Conservation (phyloP, 2,888 invertebrate species). For the Pycnomerus fuliginosus region DNA sequence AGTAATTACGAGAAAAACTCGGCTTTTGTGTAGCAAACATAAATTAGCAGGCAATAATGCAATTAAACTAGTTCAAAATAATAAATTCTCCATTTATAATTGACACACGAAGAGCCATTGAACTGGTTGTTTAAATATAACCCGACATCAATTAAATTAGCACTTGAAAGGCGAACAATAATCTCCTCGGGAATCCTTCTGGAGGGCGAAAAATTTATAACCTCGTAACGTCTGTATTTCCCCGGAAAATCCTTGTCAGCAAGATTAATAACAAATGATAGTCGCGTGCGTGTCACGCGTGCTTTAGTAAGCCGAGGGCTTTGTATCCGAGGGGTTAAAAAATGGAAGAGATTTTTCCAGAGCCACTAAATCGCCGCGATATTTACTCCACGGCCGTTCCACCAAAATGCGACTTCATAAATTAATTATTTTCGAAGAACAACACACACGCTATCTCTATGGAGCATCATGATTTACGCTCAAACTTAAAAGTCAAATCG, state of each 20-base stretch:
- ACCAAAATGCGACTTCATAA: too few relatives aligned
- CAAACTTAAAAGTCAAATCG: slow-evolving; percentile 7
- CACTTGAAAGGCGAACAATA: slow-evolving; percentile 15
- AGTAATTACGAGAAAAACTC: background rate
- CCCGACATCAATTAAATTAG: slow-evolving; percentile 4
- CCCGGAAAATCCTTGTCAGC: slow-evolving; percentile 5
- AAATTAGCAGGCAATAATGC: slow-evolving; percentile 10
- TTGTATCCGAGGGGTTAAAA: slow-evolving; percentile 13
- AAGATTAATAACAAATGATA: slow-evolving; percentile 7
- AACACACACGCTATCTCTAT: slow-evolving; percentile 7
- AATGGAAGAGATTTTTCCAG: slow-evolving; percentile 19
- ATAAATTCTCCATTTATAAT: slow-evolving; percentile 15
- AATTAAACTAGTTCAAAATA: slow-evolving; percentile 3
- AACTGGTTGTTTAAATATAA: slow-evolving; percentile 10
- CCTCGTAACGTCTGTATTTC: too few relatives aligned
- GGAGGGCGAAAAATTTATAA: too few relatives aligned
- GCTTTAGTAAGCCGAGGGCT: slow-evolving; percentile 2
- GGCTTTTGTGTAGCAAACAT: slow-evolving; percentile 5
- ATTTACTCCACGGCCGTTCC: slow-evolving; percentile 18
- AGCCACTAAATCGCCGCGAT: slow-evolving; percentile 18
- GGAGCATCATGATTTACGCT: slow-evolving; percentile 9
- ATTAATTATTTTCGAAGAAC: too few relatives aligned
- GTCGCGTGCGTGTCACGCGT: slow-evolving; percentile 11
- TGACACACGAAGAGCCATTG: slow-evolving; percentile 8
- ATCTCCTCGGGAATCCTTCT: too few relatives aligned